Evolutionary conservation across 2,888 invertebrate genomes (phyloP).

Genomic region (Scotopteryx bipunctaria): DNA sequence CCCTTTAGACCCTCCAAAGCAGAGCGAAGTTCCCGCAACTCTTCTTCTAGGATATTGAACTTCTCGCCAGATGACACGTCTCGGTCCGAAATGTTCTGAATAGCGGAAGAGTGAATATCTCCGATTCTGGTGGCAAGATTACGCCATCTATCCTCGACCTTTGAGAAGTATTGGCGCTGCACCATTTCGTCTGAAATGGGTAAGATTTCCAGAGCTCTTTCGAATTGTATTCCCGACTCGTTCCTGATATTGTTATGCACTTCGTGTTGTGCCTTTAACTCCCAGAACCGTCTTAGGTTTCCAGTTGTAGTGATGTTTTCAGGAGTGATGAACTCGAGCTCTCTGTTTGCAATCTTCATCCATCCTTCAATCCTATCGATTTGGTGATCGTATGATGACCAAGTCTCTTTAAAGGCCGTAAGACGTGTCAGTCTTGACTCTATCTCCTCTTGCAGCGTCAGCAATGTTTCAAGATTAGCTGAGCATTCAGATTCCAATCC

Average conservation of each 20-base stretch:
- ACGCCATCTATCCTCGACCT: constrained; percentile 90
- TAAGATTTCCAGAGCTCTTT: constrained; percentile 89
- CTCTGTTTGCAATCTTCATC: constrained; percentile 89
- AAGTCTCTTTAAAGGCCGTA: constrained; percentile 89
- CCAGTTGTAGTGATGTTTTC: constrained; percentile 86
- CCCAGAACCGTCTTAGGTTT: constrained; percentile 93
- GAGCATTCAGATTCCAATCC: constrained; percentile 89
- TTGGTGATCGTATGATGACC: constrained; percentile 89
- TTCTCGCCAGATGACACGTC: constrained; percentile 90
- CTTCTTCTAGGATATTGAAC: constrained; percentile 88
- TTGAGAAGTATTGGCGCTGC: constrained; percentile 90
- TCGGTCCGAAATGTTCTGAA: constrained; percentile 88
- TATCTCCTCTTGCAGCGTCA: constrained; percentile 90
- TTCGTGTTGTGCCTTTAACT: constrained; percentile 93
- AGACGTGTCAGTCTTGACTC: constrained; percentile 88
- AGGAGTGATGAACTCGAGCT: constrained; percentile 86
- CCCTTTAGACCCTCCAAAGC: constrained; percentile 89
- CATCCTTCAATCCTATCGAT: constrained; percentile 90
- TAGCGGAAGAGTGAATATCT: constrained; percentile 86
- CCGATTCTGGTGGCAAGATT: constrained; percentile 85
- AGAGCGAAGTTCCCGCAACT: constrained; percentile 88
- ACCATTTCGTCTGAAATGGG: constrained; percentile 93
- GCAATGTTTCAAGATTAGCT: constrained; percentile 87
- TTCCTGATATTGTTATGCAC: constrained; percentile 90
- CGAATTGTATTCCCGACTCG: constrained; percentile 88